Evolutionary conservation across 2,888 invertebrate genomes (phyloP).

Genomic region (Idaea dimidiata): DNA sequence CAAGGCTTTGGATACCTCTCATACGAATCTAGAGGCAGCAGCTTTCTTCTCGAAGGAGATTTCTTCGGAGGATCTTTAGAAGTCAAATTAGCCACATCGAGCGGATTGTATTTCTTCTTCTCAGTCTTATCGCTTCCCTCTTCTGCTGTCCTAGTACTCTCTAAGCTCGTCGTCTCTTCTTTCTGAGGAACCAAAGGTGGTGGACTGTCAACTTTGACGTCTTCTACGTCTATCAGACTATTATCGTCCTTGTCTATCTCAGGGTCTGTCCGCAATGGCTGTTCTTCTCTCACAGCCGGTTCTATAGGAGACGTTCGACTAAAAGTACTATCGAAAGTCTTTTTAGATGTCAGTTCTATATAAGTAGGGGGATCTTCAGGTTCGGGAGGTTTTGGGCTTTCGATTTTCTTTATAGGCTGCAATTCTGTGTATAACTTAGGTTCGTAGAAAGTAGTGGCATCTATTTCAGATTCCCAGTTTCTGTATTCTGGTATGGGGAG

Average conservation of each 20-base stretch:
- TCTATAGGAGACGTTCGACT: constrained; percentile 61
- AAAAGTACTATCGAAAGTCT: constrained; percentile 52
- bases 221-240: constrained; percentile 75
- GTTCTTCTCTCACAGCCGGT: constrained; percentile 66
- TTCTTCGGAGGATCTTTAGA: constrained; percentile 81
- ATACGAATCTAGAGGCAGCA: constrained; percentile 63
- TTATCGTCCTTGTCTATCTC: constrained; percentile 75
- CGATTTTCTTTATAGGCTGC: constrained; percentile 67
- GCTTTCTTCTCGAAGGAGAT: constrained; percentile 74
- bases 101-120: constrained; percentile 80
- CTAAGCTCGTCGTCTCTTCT: constrained; percentile 44
- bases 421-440: constrained; percentile 69
- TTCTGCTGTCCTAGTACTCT: constrained; percentile 54
- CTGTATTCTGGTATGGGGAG: constrained; percentile 71
- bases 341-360: constrained; percentile 70
- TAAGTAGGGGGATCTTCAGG: constrained; percentile 71
- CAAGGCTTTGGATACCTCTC: constrained; percentile 82
- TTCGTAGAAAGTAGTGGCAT: constrained; percentile 73
- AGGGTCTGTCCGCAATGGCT: constrained; percentile 67
- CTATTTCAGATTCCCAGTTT: constrained; percentile 78
- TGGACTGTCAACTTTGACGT: constrained; percentile 63
- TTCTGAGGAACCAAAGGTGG: constrained; percentile 36
- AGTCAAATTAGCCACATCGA: constrained; percentile 83
- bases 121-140: constrained; percentile 59
- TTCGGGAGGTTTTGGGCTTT: constrained; percentile 63